phyloP scores from a whole-genome alignment of 2,888 invertebrate genomes.

The Mystacides longicornis region DNA sequence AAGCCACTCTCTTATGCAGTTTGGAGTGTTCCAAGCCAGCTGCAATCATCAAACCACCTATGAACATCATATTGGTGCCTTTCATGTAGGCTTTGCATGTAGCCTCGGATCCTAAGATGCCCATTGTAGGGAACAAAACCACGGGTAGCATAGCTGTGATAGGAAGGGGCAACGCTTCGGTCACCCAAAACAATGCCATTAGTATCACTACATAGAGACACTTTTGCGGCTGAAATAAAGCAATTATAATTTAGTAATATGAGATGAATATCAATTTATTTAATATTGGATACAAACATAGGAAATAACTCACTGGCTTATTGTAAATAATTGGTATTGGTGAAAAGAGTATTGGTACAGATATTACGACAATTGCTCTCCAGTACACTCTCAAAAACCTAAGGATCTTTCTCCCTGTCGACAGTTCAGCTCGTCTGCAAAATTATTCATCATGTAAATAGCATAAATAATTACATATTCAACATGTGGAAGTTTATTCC shows the following conservation, averaged over 20 bases:
- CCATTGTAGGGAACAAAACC: constrained; percentile 74
- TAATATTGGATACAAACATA: no score
- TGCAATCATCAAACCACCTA: constrained; percentile 86
- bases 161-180: constrained; percentile 73
- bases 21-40: constrained; percentile 86
- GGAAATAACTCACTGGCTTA: constrained; percentile 45
- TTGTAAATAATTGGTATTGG: constrained; percentile 59
- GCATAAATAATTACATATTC: no score
- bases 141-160: constrained; percentile 80
- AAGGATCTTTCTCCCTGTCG: constrained; percentile 36
- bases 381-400: constrained; percentile 61
- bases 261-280: no score
- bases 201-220: constrained; percentile 74
- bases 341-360: constrained; percentile 61
- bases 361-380: constrained; percentile 62
- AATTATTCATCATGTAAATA: no score
- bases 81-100: constrained; percentile 71
- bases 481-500: no score
- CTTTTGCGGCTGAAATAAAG: constrained; percentile 48
- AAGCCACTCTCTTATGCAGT: constrained; percentile 78
- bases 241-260: no score
- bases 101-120: constrained; percentile 59
- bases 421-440: constrained; percentile 32
- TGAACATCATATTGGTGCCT: constrained; percentile 80
- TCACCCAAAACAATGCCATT: constrained; percentile 80